Evolutionary conservation across 2,797 vertebrate genomes (phyloP), one percentile per base, ranked within the genome.

Genomic region (Geotrypetes seraphini): DNA sequence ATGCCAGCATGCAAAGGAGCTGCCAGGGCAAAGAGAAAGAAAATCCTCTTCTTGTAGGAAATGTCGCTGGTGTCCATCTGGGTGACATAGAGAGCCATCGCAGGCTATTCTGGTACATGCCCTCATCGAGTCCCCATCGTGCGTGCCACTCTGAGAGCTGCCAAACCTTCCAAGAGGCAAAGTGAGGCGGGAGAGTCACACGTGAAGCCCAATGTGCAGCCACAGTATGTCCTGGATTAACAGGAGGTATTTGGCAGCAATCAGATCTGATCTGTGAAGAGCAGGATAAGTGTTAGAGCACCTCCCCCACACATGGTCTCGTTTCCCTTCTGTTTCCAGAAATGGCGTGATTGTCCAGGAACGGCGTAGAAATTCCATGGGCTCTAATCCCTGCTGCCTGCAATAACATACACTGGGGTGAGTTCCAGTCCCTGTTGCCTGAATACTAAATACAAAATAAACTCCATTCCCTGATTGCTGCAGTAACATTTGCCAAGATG

Each of bases 211-310:
- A 25, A 1, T 0, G 14, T 28, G 0, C 1, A 11, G 44, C 36
- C n/a, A 20, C 2, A 28, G 40, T 28, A 23, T 22, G 25, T 60
- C 22, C 41, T 24, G 18, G 46, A 35, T 49, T 47, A 12, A 36
- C 22, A 36, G 55, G 47, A 23, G 19, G 56, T 41, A 47, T 48
- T 42, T 54, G 62, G 68, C 57, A 56, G 34, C 1, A 0, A 7
- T 41, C 33, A 32, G 47, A 43, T 51, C 39, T 29, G 40, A 51
- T 45, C 47, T 47, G 45, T 33, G 25, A 47, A 51, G 56, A 60
- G 49, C 49, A 51, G 51, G 45, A 55, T 47, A 55, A 52, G 47
- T 55, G 51, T 34, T 47, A 41, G 54, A 47, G 45, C 36, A 47
- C 51, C 34, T 40, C 30, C 27, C 33, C 39, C 7, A 37, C 62